Evolutionary conservation across 2,797 vertebrate genomes (phyloP).

Genomic region (Labroides dimidiatus): DNA sequence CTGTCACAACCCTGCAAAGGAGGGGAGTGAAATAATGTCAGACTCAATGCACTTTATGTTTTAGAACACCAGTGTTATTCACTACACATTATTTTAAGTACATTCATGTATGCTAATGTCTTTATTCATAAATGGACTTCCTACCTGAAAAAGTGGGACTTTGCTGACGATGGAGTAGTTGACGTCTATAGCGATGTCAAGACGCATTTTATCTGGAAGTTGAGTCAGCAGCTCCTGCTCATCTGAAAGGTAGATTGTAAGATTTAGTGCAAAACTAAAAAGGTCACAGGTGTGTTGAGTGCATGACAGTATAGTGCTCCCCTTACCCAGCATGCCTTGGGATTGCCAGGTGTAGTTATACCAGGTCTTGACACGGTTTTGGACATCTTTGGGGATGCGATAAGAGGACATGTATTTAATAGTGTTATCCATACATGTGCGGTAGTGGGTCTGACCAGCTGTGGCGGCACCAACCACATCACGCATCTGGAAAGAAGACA

Average conservation of each 20-base stretch:
- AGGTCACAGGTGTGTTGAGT: not conserved
- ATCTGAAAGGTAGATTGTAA: constrained; percentile 76
- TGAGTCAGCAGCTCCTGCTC: constrained; percentile 94
- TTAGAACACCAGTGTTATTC: not conserved
- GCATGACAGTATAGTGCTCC: not conserved
- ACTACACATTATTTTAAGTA: not conserved
- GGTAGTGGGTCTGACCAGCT: constrained; percentile 93
- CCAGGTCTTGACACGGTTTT: constrained; percentile 97
- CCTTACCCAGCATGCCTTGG: constrained; percentile 98
- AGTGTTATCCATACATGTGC: constrained; percentile 95
- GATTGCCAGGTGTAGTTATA: constrained; percentile 99
- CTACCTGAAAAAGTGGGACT: constrained; percentile 96
- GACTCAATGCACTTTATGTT: not conserved
- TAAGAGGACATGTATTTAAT: constrained; percentile 98
- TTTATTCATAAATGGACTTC: not conserved
- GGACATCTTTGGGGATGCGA: constrained; percentile 91
- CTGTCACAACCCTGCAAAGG: constrained; percentile 92
- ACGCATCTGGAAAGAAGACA: constrained; percentile 87
- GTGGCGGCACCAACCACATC: constrained; percentile 97
- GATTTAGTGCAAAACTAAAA: not conserved
- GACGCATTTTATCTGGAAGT: constrained; percentile 96
- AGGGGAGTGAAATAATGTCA: not conserved
- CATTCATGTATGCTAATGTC: not conserved
- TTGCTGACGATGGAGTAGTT: constrained; percentile 97
- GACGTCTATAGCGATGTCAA: constrained; percentile 95